A percentile compares a stretch with the other conserved stretches of the same genome.
Conservation (phyloP, 2,797 vertebrate species). For the Aldrovandia affinis region DNA sequence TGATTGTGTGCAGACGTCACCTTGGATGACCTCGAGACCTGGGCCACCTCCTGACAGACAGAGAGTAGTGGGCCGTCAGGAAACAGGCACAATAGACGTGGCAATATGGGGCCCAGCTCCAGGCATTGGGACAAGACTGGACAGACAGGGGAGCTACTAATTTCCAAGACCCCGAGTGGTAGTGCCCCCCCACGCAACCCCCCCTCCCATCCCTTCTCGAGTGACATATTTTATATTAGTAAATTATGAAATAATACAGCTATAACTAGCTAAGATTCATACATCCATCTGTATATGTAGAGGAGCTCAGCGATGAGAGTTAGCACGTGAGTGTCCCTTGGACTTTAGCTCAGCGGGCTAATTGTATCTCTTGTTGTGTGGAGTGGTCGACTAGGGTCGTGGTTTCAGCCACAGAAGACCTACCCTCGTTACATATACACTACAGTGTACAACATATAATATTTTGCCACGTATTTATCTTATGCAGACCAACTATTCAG, state of each 20-base stretch:
- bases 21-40: background rate
- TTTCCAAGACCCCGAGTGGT: conserved; percentile 34
- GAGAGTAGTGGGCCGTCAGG: conserved; percentile 35
- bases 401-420: too few relatives aligned
- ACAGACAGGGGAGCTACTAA: conserved; percentile 48
- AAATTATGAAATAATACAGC: background rate
- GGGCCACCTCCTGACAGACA: conserved; percentile 40
- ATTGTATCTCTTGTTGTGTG: too few relatives aligned
- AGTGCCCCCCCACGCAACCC: background rate
- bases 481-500: background rate
- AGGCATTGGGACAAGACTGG: conserved; percentile 29
- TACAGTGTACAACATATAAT: too few relatives aligned
- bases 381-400: too few relatives aligned
- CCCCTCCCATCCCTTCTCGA: background rate
- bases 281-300: too few relatives aligned
- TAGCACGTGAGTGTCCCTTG: too few relatives aligned
- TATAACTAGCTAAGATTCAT: background rate
- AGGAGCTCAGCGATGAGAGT: too few relatives aligned
- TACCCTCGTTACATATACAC: too few relatives aligned
- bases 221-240: background rate
- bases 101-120: conserved; percentile 36
- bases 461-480: too few relatives aligned
- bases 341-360: too few relatives aligned
- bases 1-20: background rate
- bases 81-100: conserved; percentile 45